Evolutionary conservation across 1,140 invertebrate genomes (phyloP).

Genomic region (Drosophila asahinai): DNA sequence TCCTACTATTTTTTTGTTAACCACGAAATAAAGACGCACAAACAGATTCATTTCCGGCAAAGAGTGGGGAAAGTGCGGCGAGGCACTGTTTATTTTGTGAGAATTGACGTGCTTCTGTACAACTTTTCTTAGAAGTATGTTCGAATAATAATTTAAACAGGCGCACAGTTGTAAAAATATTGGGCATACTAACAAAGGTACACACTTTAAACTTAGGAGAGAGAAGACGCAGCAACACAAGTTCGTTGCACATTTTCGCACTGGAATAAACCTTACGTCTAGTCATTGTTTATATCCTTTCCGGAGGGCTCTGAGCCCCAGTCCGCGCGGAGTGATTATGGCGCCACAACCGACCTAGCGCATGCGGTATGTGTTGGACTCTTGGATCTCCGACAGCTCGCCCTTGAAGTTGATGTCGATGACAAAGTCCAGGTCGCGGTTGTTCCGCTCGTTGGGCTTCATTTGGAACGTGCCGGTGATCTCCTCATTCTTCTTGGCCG

Average conservation of each 20-base stretch:
- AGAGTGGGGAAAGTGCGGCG: conserved; percentile 34
- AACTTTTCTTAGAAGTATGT: conserved; percentile 68
- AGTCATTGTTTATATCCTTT: conserved; percentile 60
- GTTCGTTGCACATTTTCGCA: conserved; percentile 75
- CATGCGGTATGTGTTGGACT: conserved; percentile 98
- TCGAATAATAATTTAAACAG: conserved; percentile 75
- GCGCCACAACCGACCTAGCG: conserved; percentile 87
- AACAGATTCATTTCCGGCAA: conserved; percentile 51
- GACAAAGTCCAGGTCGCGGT: conserved; percentile 98
- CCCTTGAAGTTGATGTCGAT: conserved; percentile 98
- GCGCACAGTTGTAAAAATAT: conserved; percentile 73
- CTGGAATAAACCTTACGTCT: conserved; percentile 79
- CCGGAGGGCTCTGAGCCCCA: conserved; percentile 41
- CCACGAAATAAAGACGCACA: conserved; percentile 39
- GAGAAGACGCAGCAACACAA: conserved; percentile 76
- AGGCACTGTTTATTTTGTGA: conserved; percentile 71
- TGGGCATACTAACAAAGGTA: conserved; percentile 76
- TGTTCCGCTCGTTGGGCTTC: conserved; percentile 98
- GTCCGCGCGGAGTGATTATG: conserved; percentile 28
- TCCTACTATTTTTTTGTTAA: conserved; percentile 20
- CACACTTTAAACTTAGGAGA: conserved; percentile 77
- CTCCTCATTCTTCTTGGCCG: conserved; percentile 97
- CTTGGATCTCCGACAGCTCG: conserved; percentile 95
- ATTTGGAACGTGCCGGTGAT: conserved; percentile 96
- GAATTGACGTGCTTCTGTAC: conserved; percentile 73